These are phyloP conservation scores for Metacarcinus magister DNA, from an alignment of 2,888 invertebrate species.

Conservation along the genomic window DNA sequence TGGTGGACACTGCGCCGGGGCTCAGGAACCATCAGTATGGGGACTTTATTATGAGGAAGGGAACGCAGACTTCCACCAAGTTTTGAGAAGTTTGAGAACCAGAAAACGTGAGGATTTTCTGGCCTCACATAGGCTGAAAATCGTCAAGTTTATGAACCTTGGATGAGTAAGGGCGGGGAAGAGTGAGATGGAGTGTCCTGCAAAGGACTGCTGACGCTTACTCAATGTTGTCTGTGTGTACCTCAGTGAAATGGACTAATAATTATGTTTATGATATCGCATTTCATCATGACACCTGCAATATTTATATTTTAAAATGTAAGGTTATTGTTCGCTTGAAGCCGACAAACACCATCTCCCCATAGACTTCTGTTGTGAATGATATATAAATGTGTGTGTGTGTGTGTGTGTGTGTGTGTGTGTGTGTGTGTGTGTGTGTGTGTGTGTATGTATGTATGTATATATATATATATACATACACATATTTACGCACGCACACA, in stretches of 20 bases:
- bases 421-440: too few species aligned
- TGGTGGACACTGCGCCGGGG: not conserved
- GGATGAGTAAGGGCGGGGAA: not conserved
- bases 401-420: too few species aligned
- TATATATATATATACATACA: too few species aligned
- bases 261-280: not conserved
- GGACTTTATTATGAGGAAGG: conserved; percentile 27
- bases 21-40: not conserved
- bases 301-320: too few species aligned
- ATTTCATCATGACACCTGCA: not conserved
- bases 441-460: too few species aligned
- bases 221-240: not conserved
- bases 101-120: conserved; percentile 43
- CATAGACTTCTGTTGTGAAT: too few species aligned
- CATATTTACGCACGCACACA: too few species aligned
- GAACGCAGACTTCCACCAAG: not conserved
- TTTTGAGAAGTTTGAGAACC: conserved; percentile 37
- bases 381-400: too few species aligned
- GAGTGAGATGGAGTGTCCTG: not conserved
- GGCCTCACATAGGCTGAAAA: not conserved
- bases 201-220: not conserved
- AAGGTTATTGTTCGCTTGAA: not conserved
- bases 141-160: not conserved
- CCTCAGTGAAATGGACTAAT: not conserved
- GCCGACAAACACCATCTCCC: not conserved